phyloP scores from a whole-genome alignment of 2,888 invertebrate genomes.

The Dascillus cervinus region DNA sequence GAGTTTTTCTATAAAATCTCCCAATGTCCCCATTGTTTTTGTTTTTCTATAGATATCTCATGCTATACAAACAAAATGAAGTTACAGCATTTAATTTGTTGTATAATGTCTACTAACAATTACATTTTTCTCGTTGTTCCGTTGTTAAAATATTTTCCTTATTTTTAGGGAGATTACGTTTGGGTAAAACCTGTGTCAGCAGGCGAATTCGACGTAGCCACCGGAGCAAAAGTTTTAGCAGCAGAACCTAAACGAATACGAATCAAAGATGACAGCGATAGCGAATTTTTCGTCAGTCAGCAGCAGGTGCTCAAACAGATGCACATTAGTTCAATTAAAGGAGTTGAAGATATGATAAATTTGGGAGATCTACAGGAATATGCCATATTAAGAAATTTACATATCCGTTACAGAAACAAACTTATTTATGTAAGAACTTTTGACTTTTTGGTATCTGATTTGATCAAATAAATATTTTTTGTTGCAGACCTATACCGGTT shows the following conservation, averaged over 20 bases:
- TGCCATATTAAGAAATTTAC: slow-evolving; percentile 84
- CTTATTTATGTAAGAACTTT: slow-evolving; percentile 76
- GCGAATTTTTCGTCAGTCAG: slow-evolving; percentile 54
- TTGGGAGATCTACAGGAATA: slow-evolving; percentile 92
- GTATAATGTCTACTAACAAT: too few relatives aligned
- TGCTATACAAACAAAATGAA: too few relatives aligned
- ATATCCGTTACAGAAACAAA: slow-evolving; percentile 79
- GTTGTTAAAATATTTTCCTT: not conserved
- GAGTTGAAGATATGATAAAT: slow-evolving; percentile 94
- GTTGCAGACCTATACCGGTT: slow-evolving; percentile 86
- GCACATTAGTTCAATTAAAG: slow-evolving; percentile 69
- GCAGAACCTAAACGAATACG: slow-evolving; percentile 68
- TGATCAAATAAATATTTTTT: slow-evolving; percentile 5
- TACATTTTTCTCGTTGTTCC: too few relatives aligned
- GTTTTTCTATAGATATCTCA: too few relatives aligned
- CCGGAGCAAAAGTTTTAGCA: slow-evolving; percentile 75
- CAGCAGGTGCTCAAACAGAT: slow-evolving; percentile 62
- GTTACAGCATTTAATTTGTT: too few relatives aligned
- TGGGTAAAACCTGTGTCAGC: slow-evolving; percentile 74
- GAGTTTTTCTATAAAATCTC: too few relatives aligned
- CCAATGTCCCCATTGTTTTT: too few relatives aligned
- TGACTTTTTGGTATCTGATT: slow-evolving; percentile 3
- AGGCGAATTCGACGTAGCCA: slow-evolving; percentile 75
- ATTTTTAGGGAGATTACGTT: slow-evolving; percentile 70
- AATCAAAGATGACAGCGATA: slow-evolving; percentile 77